These are phyloP conservation scores for Harpagoxenus sublaevis DNA, from an alignment of 2,888 invertebrate species.

Conservation along the genomic window DNA sequence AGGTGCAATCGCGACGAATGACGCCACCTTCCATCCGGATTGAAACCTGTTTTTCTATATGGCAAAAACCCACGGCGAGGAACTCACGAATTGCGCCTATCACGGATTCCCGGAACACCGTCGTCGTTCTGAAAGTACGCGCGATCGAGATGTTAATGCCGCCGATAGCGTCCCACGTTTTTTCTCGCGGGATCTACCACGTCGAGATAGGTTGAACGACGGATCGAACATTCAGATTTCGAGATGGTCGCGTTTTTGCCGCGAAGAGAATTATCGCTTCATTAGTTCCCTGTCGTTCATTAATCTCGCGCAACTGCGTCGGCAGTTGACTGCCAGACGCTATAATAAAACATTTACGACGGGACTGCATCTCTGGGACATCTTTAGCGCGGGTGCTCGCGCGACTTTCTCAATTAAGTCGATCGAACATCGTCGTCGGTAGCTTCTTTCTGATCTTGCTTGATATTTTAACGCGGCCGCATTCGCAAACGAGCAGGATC, in stretches of 20 bases:
- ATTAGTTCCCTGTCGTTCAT: constrained; percentile 45
- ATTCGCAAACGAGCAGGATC: background rate
- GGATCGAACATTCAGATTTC: constrained; percentile 40
- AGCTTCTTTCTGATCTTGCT: constrained; percentile 9
- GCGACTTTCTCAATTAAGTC: constrained; percentile 48
- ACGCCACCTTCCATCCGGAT: constrained; percentile 52
- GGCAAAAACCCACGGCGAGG: constrained; percentile 56
- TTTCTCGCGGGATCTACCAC: constrained; percentile 15
- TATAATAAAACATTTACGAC: constrained; percentile 15
- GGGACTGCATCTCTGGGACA: background rate
- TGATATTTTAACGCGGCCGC: constrained; percentile 16
- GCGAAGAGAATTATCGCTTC: constrained; percentile 43
- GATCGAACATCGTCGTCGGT: constrained; percentile 20
- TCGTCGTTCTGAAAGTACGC: constrained; percentile 27
- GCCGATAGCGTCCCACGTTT: constrained; percentile 34
- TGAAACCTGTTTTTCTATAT: constrained; percentile 68
- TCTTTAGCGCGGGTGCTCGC: background rate
- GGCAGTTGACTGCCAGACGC: background rate
- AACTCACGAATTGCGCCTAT: constrained; percentile 47
- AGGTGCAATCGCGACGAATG: constrained; percentile 69
- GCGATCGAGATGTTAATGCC: constrained; percentile 40
- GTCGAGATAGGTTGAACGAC: constrained; percentile 5
- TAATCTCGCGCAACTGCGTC: constrained; percentile 33
- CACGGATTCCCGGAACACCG: constrained; percentile 36
- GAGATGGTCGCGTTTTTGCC: constrained; percentile 28